Conservation (phyloP, 2,888 invertebrate species). For the Idaea straminata region DNA sequence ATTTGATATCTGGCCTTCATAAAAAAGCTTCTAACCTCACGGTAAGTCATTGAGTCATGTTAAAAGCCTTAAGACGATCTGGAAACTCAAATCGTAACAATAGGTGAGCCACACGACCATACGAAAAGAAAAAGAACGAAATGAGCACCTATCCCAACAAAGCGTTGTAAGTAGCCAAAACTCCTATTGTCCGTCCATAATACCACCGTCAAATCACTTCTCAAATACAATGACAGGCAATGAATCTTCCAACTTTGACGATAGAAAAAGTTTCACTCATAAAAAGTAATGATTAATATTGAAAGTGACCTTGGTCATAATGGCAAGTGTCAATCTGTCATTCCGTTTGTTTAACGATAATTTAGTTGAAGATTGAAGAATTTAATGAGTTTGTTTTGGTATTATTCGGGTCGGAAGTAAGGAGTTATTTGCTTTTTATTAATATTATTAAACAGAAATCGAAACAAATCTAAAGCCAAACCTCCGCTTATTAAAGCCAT, state of each 20-base stretch:
- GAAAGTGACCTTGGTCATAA: constrained; percentile 12
- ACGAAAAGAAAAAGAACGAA: neutral
- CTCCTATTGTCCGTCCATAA: neutral
- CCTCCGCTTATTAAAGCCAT: too few species aligned
- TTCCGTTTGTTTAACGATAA: neutral
- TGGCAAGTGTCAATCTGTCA: neutral
- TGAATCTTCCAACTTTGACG: constrained; percentile 50
- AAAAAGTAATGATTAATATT: constrained; percentile 32
- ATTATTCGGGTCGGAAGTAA: neutral
- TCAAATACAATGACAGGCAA: constrained; percentile 41
- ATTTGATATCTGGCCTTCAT: too few species aligned
- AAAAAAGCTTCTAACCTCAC: too few species aligned
- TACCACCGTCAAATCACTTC: constrained; percentile 38
- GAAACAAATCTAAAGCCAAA: too few species aligned
- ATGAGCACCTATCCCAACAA: neutral
- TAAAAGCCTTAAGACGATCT: neutral
- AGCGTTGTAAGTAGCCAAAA: neutral
- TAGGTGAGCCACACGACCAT: neutral
- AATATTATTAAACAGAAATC: too few species aligned
- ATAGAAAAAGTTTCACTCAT: constrained; percentile 43
- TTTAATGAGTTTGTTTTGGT: neutral
- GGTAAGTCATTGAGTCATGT: too few species aligned
- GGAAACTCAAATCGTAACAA: neutral
- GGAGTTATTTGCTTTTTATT: too few species aligned
- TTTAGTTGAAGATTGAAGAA: neutral